Conservation (phyloP, 2,797 vertebrate species). For the Melanotaenia boesemani region DNA sequence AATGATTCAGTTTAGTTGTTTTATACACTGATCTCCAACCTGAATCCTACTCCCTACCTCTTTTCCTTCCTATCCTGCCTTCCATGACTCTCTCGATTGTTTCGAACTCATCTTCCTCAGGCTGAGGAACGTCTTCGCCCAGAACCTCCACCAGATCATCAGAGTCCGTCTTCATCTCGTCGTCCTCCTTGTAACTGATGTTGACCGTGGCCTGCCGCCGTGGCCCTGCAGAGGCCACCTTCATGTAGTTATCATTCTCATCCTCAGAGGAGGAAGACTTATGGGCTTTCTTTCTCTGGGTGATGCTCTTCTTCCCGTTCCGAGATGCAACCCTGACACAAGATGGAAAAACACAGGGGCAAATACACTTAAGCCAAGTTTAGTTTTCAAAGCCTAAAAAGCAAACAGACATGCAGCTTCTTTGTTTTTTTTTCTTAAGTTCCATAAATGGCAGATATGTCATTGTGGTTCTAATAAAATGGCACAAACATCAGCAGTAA, state of each 20-base stretch:
- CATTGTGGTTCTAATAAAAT: too few species aligned
- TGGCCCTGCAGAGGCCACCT: slow-evolving; percentile 82
- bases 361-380: too few species aligned
- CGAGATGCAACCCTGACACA: slow-evolving; percentile 84
- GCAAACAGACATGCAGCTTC: too few species aligned
- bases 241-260: slow-evolving; percentile 90
- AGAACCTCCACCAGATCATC: slow-evolving; percentile 96
- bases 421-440: too few species aligned
- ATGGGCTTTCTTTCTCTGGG: slow-evolving; percentile 86
- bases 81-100: slow-evolving; percentile 98
- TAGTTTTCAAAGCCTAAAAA: too few species aligned
- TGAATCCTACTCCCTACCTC: slow-evolving; percentile 81
- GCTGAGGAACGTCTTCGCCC: slow-evolving; percentile 96
- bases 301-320: slow-evolving; percentile 90
- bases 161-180: slow-evolving; percentile 97
- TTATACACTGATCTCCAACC: too few species aligned
- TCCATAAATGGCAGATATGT: too few species aligned
- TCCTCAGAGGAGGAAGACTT: slow-evolving; percentile 90
- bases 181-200: slow-evolving; percentile 98
- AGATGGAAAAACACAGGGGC: background rate
- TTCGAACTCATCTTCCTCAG: slow-evolving; percentile 98
- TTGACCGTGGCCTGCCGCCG: slow-evolving; percentile 97
- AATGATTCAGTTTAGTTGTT: background rate
- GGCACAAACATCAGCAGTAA: too few species aligned
- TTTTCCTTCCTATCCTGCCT: slow-evolving; percentile 90